A percentile compares a stretch with the other conserved stretches of the same genome.
Evolutionary conservation across 2,888 invertebrate genomes (phyloP).

Genomic region (Dasypogon diadema): DNA sequence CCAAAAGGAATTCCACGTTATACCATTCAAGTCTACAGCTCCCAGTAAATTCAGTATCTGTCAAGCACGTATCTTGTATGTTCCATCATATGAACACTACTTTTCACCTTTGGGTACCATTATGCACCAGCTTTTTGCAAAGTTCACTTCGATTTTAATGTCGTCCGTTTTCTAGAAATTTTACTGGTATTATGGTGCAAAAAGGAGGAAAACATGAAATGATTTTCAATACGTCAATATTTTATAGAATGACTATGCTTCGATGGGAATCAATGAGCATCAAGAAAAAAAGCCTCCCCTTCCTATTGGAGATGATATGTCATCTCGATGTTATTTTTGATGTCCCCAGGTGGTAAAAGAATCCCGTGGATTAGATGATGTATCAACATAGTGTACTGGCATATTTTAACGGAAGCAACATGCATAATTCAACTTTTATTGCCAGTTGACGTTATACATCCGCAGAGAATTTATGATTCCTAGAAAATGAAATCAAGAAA

Average conservation of each 20-base stretch:
- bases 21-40: neutral
- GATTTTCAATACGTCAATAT: too few relatives aligned
- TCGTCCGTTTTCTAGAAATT: too few relatives aligned
- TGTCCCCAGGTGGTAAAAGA: slow-evolving; percentile 3
- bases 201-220: too few relatives aligned
- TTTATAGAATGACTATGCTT: too few relatives aligned
- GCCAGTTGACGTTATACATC: neutral
- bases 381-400: neutral
- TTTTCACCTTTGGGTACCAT: too few relatives aligned
- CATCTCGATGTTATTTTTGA: slow-evolving; percentile 6
- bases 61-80: neutral
- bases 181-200: too few relatives aligned
- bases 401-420: neutral
- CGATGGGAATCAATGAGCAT: too few relatives aligned
- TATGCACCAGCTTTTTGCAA: too few relatives aligned
- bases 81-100: too few relatives aligned
- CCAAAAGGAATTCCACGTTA: neutral
- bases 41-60: neutral
- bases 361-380: slow-evolving; percentile 10
- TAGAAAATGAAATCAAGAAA: slow-evolving; percentile 10
- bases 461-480: neutral
- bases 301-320: neutral
- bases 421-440: slow-evolving; percentile 25
- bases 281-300: too few relatives aligned
- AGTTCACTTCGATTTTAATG: too few relatives aligned